Percentiles rank a stretch among this genome's conserved stretches.
These are phyloP conservation scores for Drosophila niveifrons DNA, from an alignment of 2,888 invertebrate genomes.

Conservation along the genomic window DNA sequence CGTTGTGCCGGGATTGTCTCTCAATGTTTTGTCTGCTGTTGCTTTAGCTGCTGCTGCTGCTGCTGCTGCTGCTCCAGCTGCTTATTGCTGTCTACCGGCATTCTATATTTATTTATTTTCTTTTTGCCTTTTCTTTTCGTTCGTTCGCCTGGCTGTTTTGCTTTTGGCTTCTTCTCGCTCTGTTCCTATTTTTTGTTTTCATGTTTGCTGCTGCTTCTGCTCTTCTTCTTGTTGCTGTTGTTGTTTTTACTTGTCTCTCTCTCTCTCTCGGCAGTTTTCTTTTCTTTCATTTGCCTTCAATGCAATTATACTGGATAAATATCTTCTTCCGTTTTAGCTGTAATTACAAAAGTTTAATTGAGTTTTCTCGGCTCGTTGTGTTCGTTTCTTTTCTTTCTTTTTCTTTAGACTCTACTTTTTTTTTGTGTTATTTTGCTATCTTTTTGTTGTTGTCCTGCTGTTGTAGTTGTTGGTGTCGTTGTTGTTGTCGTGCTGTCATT, in stretches of 20 bases:
- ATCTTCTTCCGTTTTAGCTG: conserved; percentile 85
- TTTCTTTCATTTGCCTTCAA: conserved; percentile 83
- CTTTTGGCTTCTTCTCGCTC: conserved; percentile 41
- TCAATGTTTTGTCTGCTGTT: conserved; percentile 39
- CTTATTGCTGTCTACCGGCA: conserved; percentile 41
- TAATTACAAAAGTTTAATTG: conserved; percentile 86
- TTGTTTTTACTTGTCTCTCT: conserved; percentile 6
- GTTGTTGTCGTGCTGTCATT: conserved; percentile 48
- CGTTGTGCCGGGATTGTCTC: conserved; percentile 20
- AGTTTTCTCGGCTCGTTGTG: conserved; percentile 83
- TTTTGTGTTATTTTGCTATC: conserved; percentile 20
- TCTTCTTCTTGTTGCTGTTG: not conserved
- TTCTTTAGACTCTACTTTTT: conserved; percentile 12
- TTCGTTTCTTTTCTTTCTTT: conserved; percentile 45
- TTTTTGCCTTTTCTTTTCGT: conserved; percentile 35
- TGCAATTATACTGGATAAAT: conserved; percentile 85
- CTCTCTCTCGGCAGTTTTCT: conserved; percentile 30
- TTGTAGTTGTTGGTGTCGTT: conserved; percentile 43
- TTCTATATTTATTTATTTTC: conserved; percentile 77
- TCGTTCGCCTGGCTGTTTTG: conserved; percentile 53
- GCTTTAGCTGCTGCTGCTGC: no score
- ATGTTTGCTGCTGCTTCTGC: not conserved
- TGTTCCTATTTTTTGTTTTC: not conserved
- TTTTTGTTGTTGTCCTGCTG: conserved; percentile 23
- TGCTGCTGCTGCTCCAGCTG: not conserved